Evolutionary conservation across 2,113 vertebrate genomes (phyloP), one percentile per base, ranked within the genome.

Genomic region (Melanotaenia duboulayi): DNA sequence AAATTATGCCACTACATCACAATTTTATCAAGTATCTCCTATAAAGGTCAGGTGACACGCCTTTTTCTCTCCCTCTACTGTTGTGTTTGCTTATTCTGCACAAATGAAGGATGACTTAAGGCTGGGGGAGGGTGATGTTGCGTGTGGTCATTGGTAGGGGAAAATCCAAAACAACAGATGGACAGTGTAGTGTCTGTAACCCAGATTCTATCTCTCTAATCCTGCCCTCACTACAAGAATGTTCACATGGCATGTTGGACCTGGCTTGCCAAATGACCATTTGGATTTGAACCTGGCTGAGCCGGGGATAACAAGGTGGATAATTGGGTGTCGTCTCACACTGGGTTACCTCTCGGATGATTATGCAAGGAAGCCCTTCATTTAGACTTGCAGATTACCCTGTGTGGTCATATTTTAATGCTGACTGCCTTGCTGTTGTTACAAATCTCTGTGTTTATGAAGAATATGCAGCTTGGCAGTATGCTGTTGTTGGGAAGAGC

Each of bases 91-190:
- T 80, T 80, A 79, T 67, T 68, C 64, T 55, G 28, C 66, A 49
- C 63, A 75, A 81, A 78, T 51, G 56, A 64, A 32, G 74, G 71
- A 64, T 72, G 74, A 72, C 72, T 84, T 84, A 71, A 76, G 52
- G 66, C 24, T 13, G 71, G 75, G 69, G 46, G 72, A 44, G 70
- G 40, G 71, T 60, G 44, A 40, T 4, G 14, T 65, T 44, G 81
- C 82, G 63, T 66, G 71, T 85, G 70, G 61, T 82, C 63, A 68
- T 52, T 69, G 65, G 63, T 48, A 55, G 70, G 70, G 69, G 86
- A 75, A 80, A 80, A 78, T 89, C 78, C 89, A 90, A 92, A 92
- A 94, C 91, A 94, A 90, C 94, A 96, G 94, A 95, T 95, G 95
- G 91, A 79, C 84, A 55, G 84, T 87, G 81, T 81, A 58, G 80